phyloP scores from a whole-genome alignment of 2,113 vertebrate genomes.

The Danionella cerebrum region DNA sequence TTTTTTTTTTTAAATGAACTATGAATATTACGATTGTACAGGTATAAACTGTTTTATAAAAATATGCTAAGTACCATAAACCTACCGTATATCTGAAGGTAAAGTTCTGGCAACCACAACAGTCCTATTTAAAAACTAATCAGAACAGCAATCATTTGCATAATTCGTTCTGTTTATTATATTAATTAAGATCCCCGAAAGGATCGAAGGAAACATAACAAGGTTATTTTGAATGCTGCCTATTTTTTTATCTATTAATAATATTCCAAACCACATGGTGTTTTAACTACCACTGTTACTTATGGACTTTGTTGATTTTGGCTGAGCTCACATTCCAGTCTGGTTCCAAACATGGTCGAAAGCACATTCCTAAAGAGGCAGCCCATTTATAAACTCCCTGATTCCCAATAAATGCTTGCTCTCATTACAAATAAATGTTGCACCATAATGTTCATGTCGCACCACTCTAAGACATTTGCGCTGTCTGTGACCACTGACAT shows the following conservation, averaged over 20 bases:
- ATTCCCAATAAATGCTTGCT: not conserved
- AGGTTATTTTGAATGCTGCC: not conserved
- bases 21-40: too few species aligned
- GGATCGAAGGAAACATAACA: too few species aligned
- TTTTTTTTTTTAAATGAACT: too few species aligned
- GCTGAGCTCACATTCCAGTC: not conserved
- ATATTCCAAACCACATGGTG: not conserved
- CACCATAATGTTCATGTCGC: not conserved
- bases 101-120: too few species aligned
- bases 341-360: not conserved
- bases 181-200: too few species aligned
- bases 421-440: not conserved
- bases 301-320: constrained; percentile 2
- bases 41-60: too few species aligned
- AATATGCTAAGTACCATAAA: too few species aligned
- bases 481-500: not conserved
- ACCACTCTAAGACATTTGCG: not conserved
- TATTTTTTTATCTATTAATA: not conserved
- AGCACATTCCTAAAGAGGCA: not conserved
- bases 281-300: not conserved
- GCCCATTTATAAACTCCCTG: not conserved
- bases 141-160: too few species aligned
- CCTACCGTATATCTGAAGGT: too few species aligned
- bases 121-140: too few species aligned
- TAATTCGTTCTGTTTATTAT: too few species aligned